Base-by-base conservation (phyloP, 2,888 invertebrate species). In the Crematogaster levior region DNA sequence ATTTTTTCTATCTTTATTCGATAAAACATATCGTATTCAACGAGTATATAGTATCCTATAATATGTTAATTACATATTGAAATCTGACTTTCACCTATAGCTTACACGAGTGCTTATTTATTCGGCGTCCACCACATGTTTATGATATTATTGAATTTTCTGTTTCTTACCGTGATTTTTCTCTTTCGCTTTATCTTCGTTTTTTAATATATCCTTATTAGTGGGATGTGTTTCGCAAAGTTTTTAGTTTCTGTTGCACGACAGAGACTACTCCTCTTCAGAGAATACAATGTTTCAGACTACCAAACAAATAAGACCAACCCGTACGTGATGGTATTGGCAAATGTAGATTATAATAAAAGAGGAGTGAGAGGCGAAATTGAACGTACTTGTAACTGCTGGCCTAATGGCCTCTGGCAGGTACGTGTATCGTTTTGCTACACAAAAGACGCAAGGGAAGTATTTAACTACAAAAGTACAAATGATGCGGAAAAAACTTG, bases 291-390 rank as follows among this genome's bases (percentile, higher is more conserved):
- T 15, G 51, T 53, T 53, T 10, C 37, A 37, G 27, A 56, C 30
- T 24, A 46, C 27, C 40, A 21, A n/a, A n/a, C 46, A 73, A 58
- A 58, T 60, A 73, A 73, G 43, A 15, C 30, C 15, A n/a, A n/a
- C n/a, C 34, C 21, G 30, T 48, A 60, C 34, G 21, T 73, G 34
- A 73, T n/a, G 40, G 27, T 37, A 72, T 27, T 4, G 27, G 7
- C 56, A 72, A 72, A 72, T 56, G 40, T 40, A 27, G n/a, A n/a
- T n/a, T 40, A 56, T 58, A 51, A 72, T 72, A 72, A 56, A n/a
- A 40, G 72, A 37, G 30, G 10, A 70, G 24, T 5, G 53, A 24
- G n/a, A n/a, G 24, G 27, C 15, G 56, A 56, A 56, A 56, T 72
- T 56, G 72, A 56, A 72, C 27, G 40, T 56, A 56, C n/a, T 56